Evolutionary conservation across 2,797 vertebrate species (phyloP).

Genomic region (Clamator glandarius): DNA sequence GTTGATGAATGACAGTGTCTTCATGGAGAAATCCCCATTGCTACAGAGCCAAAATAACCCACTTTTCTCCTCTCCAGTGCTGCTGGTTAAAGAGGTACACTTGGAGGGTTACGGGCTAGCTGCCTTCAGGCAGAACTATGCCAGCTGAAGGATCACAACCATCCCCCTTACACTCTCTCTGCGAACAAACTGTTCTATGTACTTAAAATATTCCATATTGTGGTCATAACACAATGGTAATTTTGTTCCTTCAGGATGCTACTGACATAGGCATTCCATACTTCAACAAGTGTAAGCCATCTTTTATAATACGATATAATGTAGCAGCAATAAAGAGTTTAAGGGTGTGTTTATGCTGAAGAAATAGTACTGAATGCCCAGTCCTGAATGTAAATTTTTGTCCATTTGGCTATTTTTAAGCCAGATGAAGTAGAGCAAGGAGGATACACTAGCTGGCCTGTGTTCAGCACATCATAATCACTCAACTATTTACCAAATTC

Average conservation of each 20-base stretch:
- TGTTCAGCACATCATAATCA: background rate
- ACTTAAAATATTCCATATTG: background rate
- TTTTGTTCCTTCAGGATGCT: background rate
- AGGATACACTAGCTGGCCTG: background rate
- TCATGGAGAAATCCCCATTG: background rate
- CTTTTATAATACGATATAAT: background rate
- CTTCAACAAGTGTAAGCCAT: background rate
- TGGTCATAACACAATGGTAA: background rate
- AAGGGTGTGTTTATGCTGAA: background rate
- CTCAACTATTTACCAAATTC: background rate
- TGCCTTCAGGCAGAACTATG: background rate
- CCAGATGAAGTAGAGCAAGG: background rate
- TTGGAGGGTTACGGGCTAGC: background rate
- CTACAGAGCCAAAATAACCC: background rate
- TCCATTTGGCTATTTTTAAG: background rate
- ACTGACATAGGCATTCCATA: background rate
- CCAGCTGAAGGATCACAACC: too few species aligned
- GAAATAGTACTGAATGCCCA: background rate
- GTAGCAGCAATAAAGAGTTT: background rate
- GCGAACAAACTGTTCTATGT: background rate
- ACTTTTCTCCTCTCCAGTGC: background rate
- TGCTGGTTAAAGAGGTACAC: background rate
- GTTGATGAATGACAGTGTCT: background rate
- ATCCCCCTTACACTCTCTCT: background rate
- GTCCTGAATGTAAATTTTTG: background rate